phyloP scores from a whole-genome alignment of 2,113 vertebrate genomes.

The Corythaeola cristata region DNA sequence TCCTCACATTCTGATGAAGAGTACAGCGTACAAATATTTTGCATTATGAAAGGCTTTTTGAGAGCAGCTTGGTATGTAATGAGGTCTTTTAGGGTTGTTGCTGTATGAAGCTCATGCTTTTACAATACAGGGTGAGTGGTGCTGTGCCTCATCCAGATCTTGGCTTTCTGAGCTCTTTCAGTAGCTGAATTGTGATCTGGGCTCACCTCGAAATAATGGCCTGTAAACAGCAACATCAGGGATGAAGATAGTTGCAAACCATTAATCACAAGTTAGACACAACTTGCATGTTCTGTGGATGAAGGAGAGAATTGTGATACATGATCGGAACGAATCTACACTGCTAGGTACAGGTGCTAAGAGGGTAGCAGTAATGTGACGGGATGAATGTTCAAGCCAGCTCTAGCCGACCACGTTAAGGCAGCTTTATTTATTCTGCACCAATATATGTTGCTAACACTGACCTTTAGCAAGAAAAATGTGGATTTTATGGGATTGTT shows the following conservation, averaged over 20 bases:
- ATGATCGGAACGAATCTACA: not conserved
- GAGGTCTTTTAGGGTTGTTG: not conserved
- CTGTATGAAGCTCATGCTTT: not conserved
- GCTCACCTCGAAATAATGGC: not conserved
- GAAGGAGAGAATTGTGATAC: not conserved
- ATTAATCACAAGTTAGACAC: not conserved
- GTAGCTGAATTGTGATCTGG: not conserved
- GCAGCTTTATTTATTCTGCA: not conserved
- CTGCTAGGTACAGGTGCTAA: not conserved
- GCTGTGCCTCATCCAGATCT: not conserved
- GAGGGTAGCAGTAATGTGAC: not conserved
- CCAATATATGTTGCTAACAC: not conserved
- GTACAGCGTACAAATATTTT: not conserved
- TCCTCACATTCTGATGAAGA: not conserved
- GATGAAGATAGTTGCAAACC: not conserved
- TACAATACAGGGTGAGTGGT: not conserved
- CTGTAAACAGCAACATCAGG: not conserved
- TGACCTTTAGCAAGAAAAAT: not conserved
- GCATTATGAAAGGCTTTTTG: not conserved
- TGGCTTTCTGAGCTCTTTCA: not conserved
- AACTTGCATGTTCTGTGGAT: rapidly evolving
- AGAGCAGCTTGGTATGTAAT: not conserved
- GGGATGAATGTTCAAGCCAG: not conserved
- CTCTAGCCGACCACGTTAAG: not conserved
- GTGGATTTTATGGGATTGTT: not conserved